phyloP scores from a whole-genome alignment of 2,113 vertebrate genomes.

The Laticauda laticaudata region DNA sequence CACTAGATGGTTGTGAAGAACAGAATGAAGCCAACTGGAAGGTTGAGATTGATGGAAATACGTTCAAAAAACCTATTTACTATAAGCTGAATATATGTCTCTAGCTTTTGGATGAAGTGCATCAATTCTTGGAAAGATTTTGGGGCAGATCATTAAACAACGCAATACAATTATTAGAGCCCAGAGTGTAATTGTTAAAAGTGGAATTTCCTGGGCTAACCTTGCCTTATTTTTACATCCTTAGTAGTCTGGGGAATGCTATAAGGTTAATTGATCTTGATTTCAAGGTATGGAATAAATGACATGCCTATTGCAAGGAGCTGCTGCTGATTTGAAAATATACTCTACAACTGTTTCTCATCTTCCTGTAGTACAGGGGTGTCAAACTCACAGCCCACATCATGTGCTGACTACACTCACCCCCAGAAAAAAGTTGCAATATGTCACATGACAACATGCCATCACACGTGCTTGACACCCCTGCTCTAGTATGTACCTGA shows the following conservation, averaged over 20 bases:
- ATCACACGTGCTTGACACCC: too few relatives aligned
- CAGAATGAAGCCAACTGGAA: background rate
- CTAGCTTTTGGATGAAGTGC: background rate
- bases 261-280: background rate
- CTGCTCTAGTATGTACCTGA: background rate
- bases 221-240: background rate
- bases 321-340: background rate
- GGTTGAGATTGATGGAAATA: background rate
- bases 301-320: background rate
- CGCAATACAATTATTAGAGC: background rate
- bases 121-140: background rate
- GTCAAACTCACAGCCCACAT: too few relatives aligned
- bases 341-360: background rate
- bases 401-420: too few relatives aligned
- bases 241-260: background rate
- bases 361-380: background rate
- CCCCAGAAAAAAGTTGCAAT: too few relatives aligned
- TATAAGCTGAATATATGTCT: background rate
- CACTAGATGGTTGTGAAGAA: background rate
- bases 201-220: background rate
- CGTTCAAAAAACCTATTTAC: background rate
- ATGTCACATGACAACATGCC: too few relatives aligned
- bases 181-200: background rate
- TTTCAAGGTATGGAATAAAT: background rate
- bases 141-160: background rate